A percentile compares a stretch with the other conserved stretches of the same genome.
These are phyloP conservation scores for Lasioglossum baleicum DNA, from an alignment of 1,140 invertebrate species.

Conservation along the genomic window DNA sequence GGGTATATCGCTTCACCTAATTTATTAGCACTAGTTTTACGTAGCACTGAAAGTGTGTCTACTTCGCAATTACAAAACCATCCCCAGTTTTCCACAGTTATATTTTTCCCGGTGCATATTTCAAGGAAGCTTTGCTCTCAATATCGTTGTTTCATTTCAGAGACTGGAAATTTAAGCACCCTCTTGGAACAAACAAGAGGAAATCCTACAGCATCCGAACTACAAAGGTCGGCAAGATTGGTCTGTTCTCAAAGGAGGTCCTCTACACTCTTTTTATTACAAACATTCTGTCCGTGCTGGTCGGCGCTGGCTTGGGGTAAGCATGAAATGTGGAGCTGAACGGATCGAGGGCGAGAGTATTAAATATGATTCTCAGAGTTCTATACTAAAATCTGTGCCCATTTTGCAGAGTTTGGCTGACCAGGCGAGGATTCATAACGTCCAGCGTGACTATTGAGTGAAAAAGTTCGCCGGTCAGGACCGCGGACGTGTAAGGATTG, in stretches of 20 bases:
- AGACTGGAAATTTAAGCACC: slow-evolving; percentile 91
- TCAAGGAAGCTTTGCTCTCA: no score
- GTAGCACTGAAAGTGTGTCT: no score
- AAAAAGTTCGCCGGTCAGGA: slow-evolving; percentile 45
- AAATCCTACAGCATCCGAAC: slow-evolving; percentile 88
- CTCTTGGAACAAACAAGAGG: slow-evolving; percentile 80
- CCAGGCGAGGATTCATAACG: slow-evolving; percentile 84
- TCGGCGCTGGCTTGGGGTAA: slow-evolving; percentile 95
- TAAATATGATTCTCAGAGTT: neutral
- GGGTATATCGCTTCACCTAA: no score
- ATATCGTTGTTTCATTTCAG: slow-evolving; percentile 75
- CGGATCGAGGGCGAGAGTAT: no score
- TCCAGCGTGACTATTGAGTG: slow-evolving; percentile 83
- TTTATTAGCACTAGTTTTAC: no score
- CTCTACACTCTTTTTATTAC: slow-evolving; percentile 94
- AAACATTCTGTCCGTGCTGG: slow-evolving; percentile 92
- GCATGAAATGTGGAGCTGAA: neutral
- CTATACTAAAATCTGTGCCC: neutral
- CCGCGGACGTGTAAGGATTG: slow-evolving; percentile 34
- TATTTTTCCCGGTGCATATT: no score
- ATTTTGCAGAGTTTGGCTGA: slow-evolving; percentile 83
- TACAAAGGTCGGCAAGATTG: slow-evolving; percentile 88
- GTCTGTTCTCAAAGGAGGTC: slow-evolving; percentile 93
- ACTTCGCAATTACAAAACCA: no score
- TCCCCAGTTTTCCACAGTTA: no score